Evolutionary conservation across 1,140 invertebrate species (phyloP), one percentile per base, ranked within the genome.

Genomic region (Microplitis mediator): DNA sequence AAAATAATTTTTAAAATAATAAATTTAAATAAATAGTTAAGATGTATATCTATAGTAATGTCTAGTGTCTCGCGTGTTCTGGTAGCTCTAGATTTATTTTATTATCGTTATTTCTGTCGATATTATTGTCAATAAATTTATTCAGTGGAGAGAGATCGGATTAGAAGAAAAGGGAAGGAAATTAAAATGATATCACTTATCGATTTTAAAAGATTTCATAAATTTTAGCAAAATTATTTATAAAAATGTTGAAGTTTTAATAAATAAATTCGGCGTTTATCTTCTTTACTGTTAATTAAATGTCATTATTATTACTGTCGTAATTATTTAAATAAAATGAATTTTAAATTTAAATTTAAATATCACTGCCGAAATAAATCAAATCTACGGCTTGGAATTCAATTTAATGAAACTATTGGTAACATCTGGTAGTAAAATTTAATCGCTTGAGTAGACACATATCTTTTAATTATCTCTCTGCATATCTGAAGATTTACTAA

Each of bases 401-500:
- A 23, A 23, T 23, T 23, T 1, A 23, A 23, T 23, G 23, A 45
- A 11, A 45, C 39, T 45, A 11, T 45, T 45, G 39, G 39, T 45
- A 45, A 45, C 39, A 32, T 45, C 4, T 52, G 39, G 14, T 54
- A 16, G 67, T 62, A 62, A 52, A 45, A 58, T 70, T 23, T 60
- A 62, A 31, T 62, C 58, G 58, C 58, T 70, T 70, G 4, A 51
- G 58, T 70, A 70, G 68, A 70, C 62, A 70, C 68, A 70, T 70
- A 70, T 70, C 68, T 67, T 54, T 69, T 39, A 63, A 70, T 70
- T 70, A 62, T 62, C 68, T 70, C 60, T 62, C 39, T 32, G 60
- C 68, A 70, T 70, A 70, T 70, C 68, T 23, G 23, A 23, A 23
- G 23, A 23, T 23, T 23, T 13, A 31, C 31, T 16, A 16, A 23